phyloP scores from a whole-genome alignment of 64 coral and sea anemone genomes.

The Actinia equina region DNA sequence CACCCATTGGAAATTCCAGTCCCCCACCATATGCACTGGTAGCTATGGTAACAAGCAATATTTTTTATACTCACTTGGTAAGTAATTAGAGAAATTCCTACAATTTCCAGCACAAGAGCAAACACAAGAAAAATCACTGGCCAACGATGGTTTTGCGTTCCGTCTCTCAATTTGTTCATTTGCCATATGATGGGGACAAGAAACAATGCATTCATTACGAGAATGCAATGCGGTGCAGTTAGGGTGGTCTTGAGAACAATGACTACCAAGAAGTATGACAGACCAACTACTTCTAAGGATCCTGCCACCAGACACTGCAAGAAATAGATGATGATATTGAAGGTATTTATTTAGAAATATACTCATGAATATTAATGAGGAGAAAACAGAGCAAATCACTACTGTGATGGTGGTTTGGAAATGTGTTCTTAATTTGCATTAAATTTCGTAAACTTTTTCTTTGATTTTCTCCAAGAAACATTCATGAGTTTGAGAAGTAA shows the following conservation, averaged over 20 bases:
- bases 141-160: background rate
- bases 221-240: conserved; percentile 14
- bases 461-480: too few species aligned
- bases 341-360: too few species aligned
- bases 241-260: background rate
- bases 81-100: conserved; percentile 22
- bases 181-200: conserved; percentile 20
- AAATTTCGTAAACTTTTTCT: too few species aligned
- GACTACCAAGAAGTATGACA: conserved; percentile 54
- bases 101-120: conserved; percentile 19
- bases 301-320: conserved; percentile 24
- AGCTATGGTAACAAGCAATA: background rate
- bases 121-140: background rate
- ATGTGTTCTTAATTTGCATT: too few species aligned
- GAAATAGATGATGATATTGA: background rate
- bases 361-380: too few species aligned
- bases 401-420: too few species aligned
- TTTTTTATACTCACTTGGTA: background rate
- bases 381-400: too few species aligned
- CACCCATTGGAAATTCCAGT: too few species aligned
- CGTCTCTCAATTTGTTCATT: background rate
- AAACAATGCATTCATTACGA: conserved; percentile 50
- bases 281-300: conserved; percentile 48
- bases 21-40: too few species aligned
- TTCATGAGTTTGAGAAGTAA: too few species aligned